These are phyloP conservation scores for Hipparchia sbordonii DNA, from an alignment of 2,888 invertebrate species.

Conservation along the genomic window DNA sequence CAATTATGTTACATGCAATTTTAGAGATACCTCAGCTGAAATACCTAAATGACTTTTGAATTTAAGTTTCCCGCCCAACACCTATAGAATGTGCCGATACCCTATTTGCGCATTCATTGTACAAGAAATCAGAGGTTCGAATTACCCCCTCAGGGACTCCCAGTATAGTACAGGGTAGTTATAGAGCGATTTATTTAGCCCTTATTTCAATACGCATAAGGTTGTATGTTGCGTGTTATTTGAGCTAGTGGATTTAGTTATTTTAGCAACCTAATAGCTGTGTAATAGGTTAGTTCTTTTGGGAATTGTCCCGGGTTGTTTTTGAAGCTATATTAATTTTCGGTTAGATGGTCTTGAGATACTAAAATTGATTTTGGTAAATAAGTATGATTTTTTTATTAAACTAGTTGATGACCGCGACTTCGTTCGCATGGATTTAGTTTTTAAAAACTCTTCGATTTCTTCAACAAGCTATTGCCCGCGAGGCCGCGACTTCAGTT, in stretches of 20 bases:
- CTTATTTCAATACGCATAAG: slow-evolving; percentile 1
- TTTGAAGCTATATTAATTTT: slow-evolving; percentile 35
- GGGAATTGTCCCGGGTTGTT: slow-evolving; percentile 27
- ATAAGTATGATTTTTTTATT: too few relatives aligned
- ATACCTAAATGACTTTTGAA: too few relatives aligned
- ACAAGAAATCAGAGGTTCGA: slow-evolving; percentile 34
- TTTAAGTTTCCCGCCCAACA: not conserved
- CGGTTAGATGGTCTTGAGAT: slow-evolving; percentile 8
- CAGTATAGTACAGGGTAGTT: not conserved
- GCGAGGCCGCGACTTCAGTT: too few relatives aligned
- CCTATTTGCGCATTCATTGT: slow-evolving; percentile 30
- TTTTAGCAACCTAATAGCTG: slow-evolving; percentile 17
- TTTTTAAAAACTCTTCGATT: too few relatives aligned
- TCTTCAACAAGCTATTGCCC: too few relatives aligned
- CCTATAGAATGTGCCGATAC: slow-evolving; percentile 9
- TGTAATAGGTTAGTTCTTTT: slow-evolving; percentile 26
- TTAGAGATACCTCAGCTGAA: too few relatives aligned
- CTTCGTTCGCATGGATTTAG: too few relatives aligned
- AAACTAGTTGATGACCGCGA: too few relatives aligned
- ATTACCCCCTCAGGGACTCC: slow-evolving; percentile 33
- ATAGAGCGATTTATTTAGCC: not conserved
- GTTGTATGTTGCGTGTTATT: not conserved
- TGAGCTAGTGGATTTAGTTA: not conserved
- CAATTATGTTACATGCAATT: too few relatives aligned
- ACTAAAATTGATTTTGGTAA: not conserved